phyloP scores from a whole-genome alignment of 1,140 invertebrate genomes.

The Drosophila carrolli region DNA sequence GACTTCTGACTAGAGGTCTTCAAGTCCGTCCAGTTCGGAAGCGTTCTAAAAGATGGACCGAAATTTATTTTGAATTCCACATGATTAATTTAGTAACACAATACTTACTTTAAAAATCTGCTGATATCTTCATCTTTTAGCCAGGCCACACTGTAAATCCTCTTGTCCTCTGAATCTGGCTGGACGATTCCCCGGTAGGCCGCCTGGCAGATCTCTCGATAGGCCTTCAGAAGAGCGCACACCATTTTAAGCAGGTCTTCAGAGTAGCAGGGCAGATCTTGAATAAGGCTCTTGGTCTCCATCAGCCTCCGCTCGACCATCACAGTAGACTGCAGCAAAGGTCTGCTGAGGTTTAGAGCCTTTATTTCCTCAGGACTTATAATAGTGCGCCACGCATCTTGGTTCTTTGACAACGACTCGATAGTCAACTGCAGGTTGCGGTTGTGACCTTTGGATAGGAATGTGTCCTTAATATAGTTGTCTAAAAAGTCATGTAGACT shows the following conservation, averaged over 20 bases:
- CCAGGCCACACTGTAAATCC: slow-evolving; percentile 95
- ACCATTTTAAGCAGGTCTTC: slow-evolving; percentile 84
- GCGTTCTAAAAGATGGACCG: slow-evolving; percentile 86
- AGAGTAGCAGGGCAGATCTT: slow-evolving; percentile 87
- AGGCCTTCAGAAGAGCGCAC: slow-evolving; percentile 87
- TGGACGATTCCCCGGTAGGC: slow-evolving; percentile 92
- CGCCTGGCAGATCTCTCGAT: slow-evolving; percentile 90
- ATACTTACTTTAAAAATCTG: slow-evolving; percentile 91
- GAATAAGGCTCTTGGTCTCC: slow-evolving; percentile 89
- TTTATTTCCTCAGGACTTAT: slow-evolving; percentile 89
- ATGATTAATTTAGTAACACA: neutral
- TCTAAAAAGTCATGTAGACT: slow-evolving; percentile 90
- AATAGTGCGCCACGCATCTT: slow-evolving; percentile 90
- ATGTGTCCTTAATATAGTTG: slow-evolving; percentile 91
- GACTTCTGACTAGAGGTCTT: slow-evolving; percentile 86
- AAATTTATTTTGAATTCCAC: too few species aligned
- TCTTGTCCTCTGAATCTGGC: slow-evolving; percentile 91
- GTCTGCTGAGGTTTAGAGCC: slow-evolving; percentile 87
- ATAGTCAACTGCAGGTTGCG: slow-evolving; percentile 87
- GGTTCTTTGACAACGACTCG: slow-evolving; percentile 89
- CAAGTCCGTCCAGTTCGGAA: slow-evolving; percentile 93
- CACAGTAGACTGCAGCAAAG: slow-evolving; percentile 88
- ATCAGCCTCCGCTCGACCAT: slow-evolving; percentile 89
- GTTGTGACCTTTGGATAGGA: slow-evolving; percentile 87
- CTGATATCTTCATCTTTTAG: slow-evolving; percentile 97